Base-by-base conservation (phyloP, 2,113 vertebrate genomes). In the Cheirogaleus medius region DNA sequence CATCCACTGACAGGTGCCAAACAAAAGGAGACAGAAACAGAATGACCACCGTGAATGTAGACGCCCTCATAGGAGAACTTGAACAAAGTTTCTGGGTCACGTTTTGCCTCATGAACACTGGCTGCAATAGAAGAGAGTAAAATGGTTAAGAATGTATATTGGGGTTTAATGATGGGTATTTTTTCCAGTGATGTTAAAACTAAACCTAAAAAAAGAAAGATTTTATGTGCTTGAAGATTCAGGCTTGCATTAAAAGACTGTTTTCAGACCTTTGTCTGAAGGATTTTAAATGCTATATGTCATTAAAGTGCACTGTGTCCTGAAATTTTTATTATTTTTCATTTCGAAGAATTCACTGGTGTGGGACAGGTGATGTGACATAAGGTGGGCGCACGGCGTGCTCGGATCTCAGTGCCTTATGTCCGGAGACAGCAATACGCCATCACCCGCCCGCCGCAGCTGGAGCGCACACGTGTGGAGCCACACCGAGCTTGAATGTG, bases 1-100 rank as follows among this genome's bases (percentile, higher is more conserved):
- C 23, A 20, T 98, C 42, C 93, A 5, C 87, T 77, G 15, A 83
- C 98, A 99, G 99, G 99, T 98, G 98, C 99, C 99, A 99, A 98
- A 98, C 99, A 99, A 77, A 99, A 99, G 98, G 99, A 99, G 95
- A 98, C 97, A 0, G 98, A 99, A 97, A 95, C 98, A 0, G 99
- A 99, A 97, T 99, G 99, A 99, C 96, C 63, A 18, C 95, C 32
- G 91, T 88, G 97, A 97, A 94, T 52, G 96, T 93, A 64, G 25
- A 68, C 49, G 6, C 90, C 11, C 95, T 97, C 91, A 77, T 91
- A 95, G 98, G 97, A 98, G 98, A 98, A 98, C 97, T 96, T 98
- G 98, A 98, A 97, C 98, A 96, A 96, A 97, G 95, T 97, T 97
- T 97, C 98, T 96, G 97, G 98, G 98, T 98, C 98, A 98, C 97